phyloP scores from a whole-genome alignment of 1,140 invertebrate genomes.

The Trigoniulus corallinus region DNA sequence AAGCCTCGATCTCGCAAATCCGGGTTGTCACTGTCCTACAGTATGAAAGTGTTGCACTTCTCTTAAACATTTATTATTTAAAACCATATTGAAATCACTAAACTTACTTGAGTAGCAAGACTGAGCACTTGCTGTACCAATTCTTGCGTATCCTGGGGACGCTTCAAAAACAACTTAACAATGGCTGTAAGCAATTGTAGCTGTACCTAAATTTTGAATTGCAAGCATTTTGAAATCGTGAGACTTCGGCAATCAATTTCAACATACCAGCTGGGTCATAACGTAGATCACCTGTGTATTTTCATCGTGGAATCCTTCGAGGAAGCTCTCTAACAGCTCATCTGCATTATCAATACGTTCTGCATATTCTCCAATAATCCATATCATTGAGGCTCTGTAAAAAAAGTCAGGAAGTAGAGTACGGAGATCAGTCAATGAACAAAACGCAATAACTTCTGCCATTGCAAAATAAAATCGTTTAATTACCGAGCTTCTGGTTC shows the following conservation, averaged over 20 bases:
- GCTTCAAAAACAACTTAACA: slow-evolving; percentile 94
- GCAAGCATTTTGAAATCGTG: slow-evolving; percentile 12
- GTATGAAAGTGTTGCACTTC: too few relatives aligned
- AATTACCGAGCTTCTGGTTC: slow-evolving; percentile 80
- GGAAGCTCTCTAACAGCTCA: slow-evolving; percentile 91
- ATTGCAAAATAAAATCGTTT: not conserved
- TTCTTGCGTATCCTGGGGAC: slow-evolving; percentile 95
- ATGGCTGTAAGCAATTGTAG: slow-evolving; percentile 92
- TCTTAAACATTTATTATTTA: not conserved
- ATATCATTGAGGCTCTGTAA: slow-evolving; percentile 99
- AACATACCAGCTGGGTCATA: too few relatives aligned
- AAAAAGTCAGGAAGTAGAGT: too few relatives aligned
- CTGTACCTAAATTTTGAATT: slow-evolving; percentile 57
- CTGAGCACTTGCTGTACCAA: slow-evolving; percentile 85
- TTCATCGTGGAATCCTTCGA: slow-evolving; percentile 99
- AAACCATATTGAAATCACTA: slow-evolving; percentile 5
- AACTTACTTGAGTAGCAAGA: slow-evolving; percentile 60
- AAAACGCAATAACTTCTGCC: not conserved
- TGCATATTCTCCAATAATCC: slow-evolving; percentile 99
- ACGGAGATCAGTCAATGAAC: not conserved
- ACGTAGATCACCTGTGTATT: slow-evolving; percentile 61
- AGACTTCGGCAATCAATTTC: too few relatives aligned
- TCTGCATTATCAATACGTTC: slow-evolving; percentile 99
- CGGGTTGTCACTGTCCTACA: slow-evolving; percentile 91
- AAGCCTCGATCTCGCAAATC: slow-evolving; percentile 96